Evolutionary conservation across 2,113 vertebrate species (phyloP), one percentile per base, ranked within the genome.

Genomic region (Onychostruthus taczanowskii): DNA sequence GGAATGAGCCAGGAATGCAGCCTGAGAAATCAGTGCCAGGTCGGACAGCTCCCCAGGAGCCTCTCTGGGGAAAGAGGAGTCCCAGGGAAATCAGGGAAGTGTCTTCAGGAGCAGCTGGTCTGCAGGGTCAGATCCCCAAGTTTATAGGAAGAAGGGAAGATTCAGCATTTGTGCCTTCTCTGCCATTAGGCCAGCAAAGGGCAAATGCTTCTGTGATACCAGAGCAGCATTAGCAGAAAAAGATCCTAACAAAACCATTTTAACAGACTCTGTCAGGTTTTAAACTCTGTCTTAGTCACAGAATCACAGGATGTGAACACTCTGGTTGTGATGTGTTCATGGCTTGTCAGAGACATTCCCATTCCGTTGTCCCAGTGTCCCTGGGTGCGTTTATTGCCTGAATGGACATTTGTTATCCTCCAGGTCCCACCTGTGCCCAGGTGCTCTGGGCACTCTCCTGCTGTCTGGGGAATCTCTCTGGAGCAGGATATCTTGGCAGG

Each of bases 241-340:
- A 41, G 47, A 21, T 46, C n/a, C 2, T 0, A 4, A 22, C 43
- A 72, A 24, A 63, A 23, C 7, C 23, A 19, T 9, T 37, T 43
- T 26, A 33, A 5, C 18, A 39, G 46, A 4, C 53, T 76, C 30
- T 88, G 62, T 10, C 33, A 50, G n/a, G 16, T 33, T 68, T 52
- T 28, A 31, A 69, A 41, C 41, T 50, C 16, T 23, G 16, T 30
- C 10, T 27, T 2, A 21, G 3, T 5, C 20, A 3, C 12, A 7
- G 56, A 27, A 7, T 24, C 21, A 6, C 44, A 84, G 56, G 8
- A 3, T 1, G 0, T 2, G 21, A 27, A 0, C 62, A 5, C 27
- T 61, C 9, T 3, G 30, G 28, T 53, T 63, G 28, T 46, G 63
- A 17, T 58, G 69, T 50, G 64, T 24, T 37, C 18, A 1, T 46